Base-by-base conservation (phyloP, 1,140 invertebrate species). In the Drosophila repletoides region DNA sequence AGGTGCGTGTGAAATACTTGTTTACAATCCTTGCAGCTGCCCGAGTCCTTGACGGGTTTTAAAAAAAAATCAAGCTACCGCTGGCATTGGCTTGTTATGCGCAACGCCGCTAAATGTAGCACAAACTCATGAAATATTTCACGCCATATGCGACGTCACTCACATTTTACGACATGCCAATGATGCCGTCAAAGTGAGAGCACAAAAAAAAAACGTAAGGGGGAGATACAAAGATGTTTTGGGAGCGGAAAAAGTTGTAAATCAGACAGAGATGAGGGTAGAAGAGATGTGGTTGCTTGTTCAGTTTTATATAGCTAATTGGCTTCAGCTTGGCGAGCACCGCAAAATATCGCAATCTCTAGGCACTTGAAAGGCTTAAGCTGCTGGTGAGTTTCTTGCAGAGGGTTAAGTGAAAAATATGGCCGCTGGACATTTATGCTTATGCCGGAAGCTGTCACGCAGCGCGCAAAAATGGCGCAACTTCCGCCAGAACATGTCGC, bases 71-170 rank as follows among this genome's bases (percentile, higher is more conserved):
- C 55, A 59, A 31, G 45, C 36, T 43, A 45, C 45, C 33, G 31
- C 33, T 31, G 53, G 29, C 65, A 14, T 59, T 33, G 48, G 76
- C 58, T 59, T 84, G 79, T 84, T 70, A 73, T 67, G 51, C 58
- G 65, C 66, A 45, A 48, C 45, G 70, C 46, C 46, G 58, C 45
- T 49, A 69, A 72, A 72, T 72, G 70, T 72, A 56, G 66, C 79
- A 79, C 79, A 61, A 79, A 60, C 79, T 79, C 86, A 79, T 83
- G 79, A 83, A 83, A 83, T 74, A 83, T 86, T 83, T 83, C 79
- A 74, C 74, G 74, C 79, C 79, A 79, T 84, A 66, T 79, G 79
- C 70, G 58, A 40, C 65, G 74, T 84, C 79, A 72, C 61, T 74
- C 79, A 76, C 70, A 71, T 77, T 83, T 83, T 83, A 83, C 70